Conservation (phyloP, 2,797 vertebrate species). For the Artibeus jamaicensis region DNA sequence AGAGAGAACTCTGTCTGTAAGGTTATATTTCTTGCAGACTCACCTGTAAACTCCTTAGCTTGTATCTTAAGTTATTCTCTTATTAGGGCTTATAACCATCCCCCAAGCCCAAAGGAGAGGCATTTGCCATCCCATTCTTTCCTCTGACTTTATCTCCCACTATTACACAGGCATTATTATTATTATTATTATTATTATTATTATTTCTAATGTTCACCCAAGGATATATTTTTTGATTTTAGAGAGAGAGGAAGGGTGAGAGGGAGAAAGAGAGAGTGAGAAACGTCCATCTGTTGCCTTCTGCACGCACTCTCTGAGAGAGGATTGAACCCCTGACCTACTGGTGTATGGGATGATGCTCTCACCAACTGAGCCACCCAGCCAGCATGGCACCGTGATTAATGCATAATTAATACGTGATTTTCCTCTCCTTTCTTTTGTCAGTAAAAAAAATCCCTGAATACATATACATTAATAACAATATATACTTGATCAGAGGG, state of each 20-base stretch:
- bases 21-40: not conserved
- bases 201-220: not conserved
- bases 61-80: not conserved
- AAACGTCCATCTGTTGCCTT: not conserved
- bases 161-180: not conserved
- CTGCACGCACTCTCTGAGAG: not conserved
- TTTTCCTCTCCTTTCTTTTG: conserved; percentile 4
- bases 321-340: not conserved
- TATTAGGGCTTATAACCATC: not conserved
- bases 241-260: not conserved
- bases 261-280: not conserved
- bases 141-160: not conserved
- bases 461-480: not conserved
- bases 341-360: not conserved
- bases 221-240: not conserved
- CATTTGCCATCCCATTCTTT: not conserved
- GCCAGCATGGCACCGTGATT: not conserved
- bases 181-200: not conserved
- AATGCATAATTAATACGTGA: not conserved
- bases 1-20: not conserved
- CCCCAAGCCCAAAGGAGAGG: not conserved
- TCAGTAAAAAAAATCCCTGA: not conserved
- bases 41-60: not conserved
- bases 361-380: not conserved
- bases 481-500: not conserved